These are phyloP conservation scores for Parazoanthus swiftii DNA, from an alignment of 92 coral and sea anemone species.

Conservation along the genomic window DNA sequence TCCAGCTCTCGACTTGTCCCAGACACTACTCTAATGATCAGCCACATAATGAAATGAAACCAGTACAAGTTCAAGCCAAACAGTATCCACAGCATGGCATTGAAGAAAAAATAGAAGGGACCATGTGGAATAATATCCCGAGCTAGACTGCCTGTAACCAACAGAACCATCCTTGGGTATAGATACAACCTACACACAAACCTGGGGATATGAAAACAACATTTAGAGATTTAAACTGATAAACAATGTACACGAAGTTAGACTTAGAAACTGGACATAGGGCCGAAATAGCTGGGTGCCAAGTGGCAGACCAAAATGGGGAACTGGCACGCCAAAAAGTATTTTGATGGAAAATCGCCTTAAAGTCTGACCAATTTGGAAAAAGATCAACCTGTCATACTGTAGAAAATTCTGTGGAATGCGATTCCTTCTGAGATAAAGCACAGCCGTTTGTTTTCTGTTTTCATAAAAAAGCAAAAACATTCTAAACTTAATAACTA, in stretches of 20 bases:
- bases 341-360: no score
- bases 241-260: neutral
- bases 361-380: no score
- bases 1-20: conserved; percentile 82
- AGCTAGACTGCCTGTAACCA: conserved; percentile 55
- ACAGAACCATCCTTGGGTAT: conserved; percentile 84
- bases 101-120: conserved; percentile 93
- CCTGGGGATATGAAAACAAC: conserved; percentile 53
- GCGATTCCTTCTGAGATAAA: no score
- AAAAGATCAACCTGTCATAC: no score
- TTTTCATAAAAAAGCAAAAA: no score
- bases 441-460: no score
- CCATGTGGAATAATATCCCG: conserved; percentile 52
- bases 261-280: neutral
- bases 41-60: conserved; percentile 89
- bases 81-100: conserved; percentile 75
- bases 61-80: conserved; percentile 88
- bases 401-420: no score
- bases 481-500: no score
- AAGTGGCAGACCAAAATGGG: no score
- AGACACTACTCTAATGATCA: conserved; percentile 71
- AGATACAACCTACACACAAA: conserved; percentile 80
- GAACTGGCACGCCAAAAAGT: no score
- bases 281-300: no score
- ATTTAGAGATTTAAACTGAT: neutral